phyloP scores from a whole-genome alignment of 2,888 invertebrate species.

The Carterocephalus palaemon region DNA sequence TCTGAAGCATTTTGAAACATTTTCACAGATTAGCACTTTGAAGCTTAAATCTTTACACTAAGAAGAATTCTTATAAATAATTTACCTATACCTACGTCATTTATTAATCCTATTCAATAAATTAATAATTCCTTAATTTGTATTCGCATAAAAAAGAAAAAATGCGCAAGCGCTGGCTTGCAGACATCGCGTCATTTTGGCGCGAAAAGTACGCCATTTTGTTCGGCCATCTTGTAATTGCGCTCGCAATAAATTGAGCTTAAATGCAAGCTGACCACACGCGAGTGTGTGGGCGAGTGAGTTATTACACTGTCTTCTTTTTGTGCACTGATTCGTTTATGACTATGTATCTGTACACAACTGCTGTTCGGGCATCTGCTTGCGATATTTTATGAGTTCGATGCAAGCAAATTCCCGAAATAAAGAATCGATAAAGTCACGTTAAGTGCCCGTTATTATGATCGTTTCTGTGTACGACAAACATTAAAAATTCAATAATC shows the following conservation, averaged over 20 bases:
- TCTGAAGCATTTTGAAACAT: no score
- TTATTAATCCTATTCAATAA: no score
- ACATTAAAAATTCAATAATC: no score
- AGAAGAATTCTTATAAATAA: no score
- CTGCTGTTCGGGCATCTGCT: background rate
- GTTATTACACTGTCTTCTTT: slow-evolving; percentile 36
- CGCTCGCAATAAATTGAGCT: slow-evolving; percentile 43
- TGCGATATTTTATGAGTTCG: background rate
- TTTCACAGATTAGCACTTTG: no score
- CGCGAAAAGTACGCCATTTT: slow-evolving; percentile 43
- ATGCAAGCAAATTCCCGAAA: background rate
- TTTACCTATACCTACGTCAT: no score
- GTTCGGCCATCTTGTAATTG: slow-evolving; percentile 52
- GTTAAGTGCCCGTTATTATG: no score
- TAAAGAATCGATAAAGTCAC: background rate
- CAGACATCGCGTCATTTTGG: slow-evolving; percentile 46
- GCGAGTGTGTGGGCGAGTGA: slow-evolving; percentile 46
- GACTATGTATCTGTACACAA: background rate
- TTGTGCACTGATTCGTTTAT: slow-evolving; percentile 2
- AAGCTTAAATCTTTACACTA: no score
- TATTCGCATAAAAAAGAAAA: slow-evolving; percentile 6
- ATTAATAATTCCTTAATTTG: no score
- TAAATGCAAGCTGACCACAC: slow-evolving; percentile 48
- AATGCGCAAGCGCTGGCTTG: slow-evolving; percentile 41
- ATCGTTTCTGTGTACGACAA: no score